Evolutionary conservation across 2,888 invertebrate species (phyloP).

Genomic region (Escarpia spicata): DNA sequence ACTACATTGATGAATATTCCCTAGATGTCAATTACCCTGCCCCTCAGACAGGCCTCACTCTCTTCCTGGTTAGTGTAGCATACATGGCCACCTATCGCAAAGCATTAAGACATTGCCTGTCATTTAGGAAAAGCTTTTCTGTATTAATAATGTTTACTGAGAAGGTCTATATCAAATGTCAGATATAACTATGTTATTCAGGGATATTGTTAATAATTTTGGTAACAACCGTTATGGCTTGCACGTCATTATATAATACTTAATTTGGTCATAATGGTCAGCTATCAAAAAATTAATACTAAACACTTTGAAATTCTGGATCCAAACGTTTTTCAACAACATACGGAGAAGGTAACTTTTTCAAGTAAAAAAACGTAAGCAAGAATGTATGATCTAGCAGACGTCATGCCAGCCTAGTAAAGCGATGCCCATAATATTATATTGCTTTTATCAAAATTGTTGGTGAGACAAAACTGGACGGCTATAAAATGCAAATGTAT

Average conservation of each 20-base stretch:
- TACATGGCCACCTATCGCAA: no score
- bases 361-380: no score
- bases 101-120: background rate
- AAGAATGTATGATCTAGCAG: no score
- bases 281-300: no score
- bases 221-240: background rate
- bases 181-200: background rate
- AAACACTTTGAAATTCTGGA: no score
- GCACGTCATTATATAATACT: background rate
- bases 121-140: background rate
- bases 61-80: background rate
- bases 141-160: background rate
- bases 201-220: background rate
- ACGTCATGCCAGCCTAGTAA: no score
- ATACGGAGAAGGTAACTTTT: no score
- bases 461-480: no score
- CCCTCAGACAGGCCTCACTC: background rate
- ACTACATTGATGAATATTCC: background rate
- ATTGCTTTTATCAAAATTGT: no score
- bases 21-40: background rate
- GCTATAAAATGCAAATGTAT: no score
- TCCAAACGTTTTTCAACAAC: no score
- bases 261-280: background rate
- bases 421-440: no score
- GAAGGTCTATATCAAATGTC: background rate